phyloP scores from a whole-genome alignment of 1,140 invertebrate species.

The Trissolcus basalis region DNA sequence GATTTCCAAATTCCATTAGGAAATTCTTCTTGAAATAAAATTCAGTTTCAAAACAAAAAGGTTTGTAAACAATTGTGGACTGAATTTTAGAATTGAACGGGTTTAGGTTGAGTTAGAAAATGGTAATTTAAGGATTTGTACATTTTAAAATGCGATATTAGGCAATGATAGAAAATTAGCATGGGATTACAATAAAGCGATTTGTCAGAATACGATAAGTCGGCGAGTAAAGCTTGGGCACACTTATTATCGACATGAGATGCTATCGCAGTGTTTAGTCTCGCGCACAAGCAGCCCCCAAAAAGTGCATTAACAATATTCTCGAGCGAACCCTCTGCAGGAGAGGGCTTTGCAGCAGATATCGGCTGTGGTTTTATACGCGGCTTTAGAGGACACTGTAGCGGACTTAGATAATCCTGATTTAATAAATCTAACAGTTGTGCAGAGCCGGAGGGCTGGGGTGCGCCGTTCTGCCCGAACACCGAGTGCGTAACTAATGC shows the following conservation, averaged over 20 bases:
- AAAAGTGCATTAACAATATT: slow-evolving; percentile 61
- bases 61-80: too few relatives aligned
- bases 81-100: too few relatives aligned
- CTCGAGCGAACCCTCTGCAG: slow-evolving; percentile 21
- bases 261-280: slow-evolving; percentile 42
- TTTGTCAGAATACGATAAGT: slow-evolving; percentile 55
- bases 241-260: slow-evolving; percentile 53
- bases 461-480: slow-evolving; percentile 53
- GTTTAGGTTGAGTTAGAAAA: too few relatives aligned
- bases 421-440: slow-evolving; percentile 78
- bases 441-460: slow-evolving; percentile 56
- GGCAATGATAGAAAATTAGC: slow-evolving; percentile 24
- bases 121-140: too few relatives aligned
- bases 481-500: slow-evolving; percentile 76
- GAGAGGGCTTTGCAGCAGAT: slow-evolving; percentile 65
- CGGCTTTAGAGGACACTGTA: slow-evolving; percentile 72
- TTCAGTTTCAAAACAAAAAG: too few relatives aligned
- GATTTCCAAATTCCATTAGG: too few relatives aligned
- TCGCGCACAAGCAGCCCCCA: slow-evolving; percentile 15
- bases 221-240: slow-evolving; percentile 35
- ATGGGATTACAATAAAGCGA: slow-evolving; percentile 41
- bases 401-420: slow-evolving; percentile 76
- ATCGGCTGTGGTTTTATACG: slow-evolving; percentile 72
- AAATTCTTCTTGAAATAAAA: too few relatives aligned
- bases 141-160: too few relatives aligned